phyloP scores from a whole-genome alignment of 1,140 invertebrate species.

The Atopsyche davidsoni region DNA sequence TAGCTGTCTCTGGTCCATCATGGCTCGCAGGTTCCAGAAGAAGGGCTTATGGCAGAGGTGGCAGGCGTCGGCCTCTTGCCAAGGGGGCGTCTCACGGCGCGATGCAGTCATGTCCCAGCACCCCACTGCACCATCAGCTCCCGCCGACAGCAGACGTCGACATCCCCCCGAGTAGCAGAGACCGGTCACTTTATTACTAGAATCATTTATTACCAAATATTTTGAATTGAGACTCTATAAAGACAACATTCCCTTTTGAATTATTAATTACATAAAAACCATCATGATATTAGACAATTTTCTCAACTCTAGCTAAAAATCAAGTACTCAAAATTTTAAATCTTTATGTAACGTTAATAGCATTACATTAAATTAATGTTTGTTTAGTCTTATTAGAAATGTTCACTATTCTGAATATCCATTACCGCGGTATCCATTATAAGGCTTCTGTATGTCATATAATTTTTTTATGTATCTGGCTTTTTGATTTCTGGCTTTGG shows the following conservation, averaged over 20 bases:
- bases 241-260: neutral
- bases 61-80: constrained; percentile 91
- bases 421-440: too few relatives aligned
- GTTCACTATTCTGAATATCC: too few relatives aligned
- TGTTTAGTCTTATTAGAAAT: too few relatives aligned
- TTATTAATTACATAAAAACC: too few relatives aligned
- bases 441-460: too few relatives aligned
- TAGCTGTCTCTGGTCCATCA: constrained; percentile 94
- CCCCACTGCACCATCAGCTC: constrained; percentile 88
- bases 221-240: neutral
- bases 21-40: constrained; percentile 97
- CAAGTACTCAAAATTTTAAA: too few relatives aligned
- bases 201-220: constrained; percentile 21
- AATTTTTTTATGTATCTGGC: too few relatives aligned
- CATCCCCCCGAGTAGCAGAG: constrained; percentile 74
- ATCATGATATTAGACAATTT: too few relatives aligned
- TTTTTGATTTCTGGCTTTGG: too few relatives aligned
- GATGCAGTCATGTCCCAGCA: constrained; percentile 85
- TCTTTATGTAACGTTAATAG: too few relatives aligned
- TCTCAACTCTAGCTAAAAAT: too few relatives aligned
- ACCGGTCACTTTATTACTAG: constrained; percentile 73
- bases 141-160: constrained; percentile 83
- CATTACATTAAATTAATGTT: too few relatives aligned
- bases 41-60: constrained; percentile 91
- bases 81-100: constrained; percentile 87